Evolutionary conservation across 1,140 invertebrate genomes (phyloP).

Genomic region (Drosophila saltans): DNA sequence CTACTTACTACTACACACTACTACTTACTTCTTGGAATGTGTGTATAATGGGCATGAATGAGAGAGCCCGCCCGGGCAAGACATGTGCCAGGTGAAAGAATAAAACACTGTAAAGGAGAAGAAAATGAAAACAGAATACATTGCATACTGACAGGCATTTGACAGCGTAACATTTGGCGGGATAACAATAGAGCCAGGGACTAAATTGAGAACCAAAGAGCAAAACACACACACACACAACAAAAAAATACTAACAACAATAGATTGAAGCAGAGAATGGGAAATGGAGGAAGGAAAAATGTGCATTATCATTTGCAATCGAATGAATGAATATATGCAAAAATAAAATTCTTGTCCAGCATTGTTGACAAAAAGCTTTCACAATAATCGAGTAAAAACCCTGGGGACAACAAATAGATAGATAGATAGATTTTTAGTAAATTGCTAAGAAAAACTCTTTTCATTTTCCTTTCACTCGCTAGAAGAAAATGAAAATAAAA

Average conservation of each 20-base stretch:
- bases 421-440: conserved; percentile 49
- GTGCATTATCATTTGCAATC: conserved; percentile 69
- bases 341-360: conserved; percentile 27
- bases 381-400: conserved; percentile 51
- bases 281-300: neutral
- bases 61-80: conserved; percentile 33
- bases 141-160: conserved; percentile 63
- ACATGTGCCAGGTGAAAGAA: conserved; percentile 65
- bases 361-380: conserved; percentile 53
- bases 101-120: conserved; percentile 19
- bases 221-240: conserved; percentile 1
- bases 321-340: conserved; percentile 38
- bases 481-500: neutral
- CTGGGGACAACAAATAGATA: conserved; percentile 23
- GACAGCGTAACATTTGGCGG: conserved; percentile 67
- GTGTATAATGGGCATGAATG: conserved; percentile 71
- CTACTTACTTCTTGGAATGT: conserved; percentile 46
- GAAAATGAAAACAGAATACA: conserved; percentile 22
- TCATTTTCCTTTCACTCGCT: neutral
- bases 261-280: neutral
- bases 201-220: conserved; percentile 22
- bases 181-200: conserved; percentile 39
- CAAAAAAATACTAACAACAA: neutral
- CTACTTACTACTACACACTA: neutral
- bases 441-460: conserved; percentile 38